Evolutionary conservation across 2,113 vertebrate species (phyloP).

Genomic region (Chaetorhynchus papuensis): DNA sequence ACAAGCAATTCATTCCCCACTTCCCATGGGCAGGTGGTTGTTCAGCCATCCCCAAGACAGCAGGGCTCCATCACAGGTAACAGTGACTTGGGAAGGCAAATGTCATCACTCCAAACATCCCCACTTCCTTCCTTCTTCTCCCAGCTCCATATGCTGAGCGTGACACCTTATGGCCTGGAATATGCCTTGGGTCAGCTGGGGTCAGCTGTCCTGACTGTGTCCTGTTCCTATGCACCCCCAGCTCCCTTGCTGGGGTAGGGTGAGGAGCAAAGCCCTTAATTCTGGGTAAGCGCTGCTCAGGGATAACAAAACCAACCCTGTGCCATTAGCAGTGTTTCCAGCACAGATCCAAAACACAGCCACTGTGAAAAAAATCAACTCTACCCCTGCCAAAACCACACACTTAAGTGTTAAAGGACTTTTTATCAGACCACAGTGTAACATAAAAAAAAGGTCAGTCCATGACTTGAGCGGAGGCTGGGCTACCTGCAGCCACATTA

Average conservation of each 20-base stretch:
- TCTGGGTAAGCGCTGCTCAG: neutral
- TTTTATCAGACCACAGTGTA: neutral
- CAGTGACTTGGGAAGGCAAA: neutral
- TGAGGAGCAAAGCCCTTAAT: neutral
- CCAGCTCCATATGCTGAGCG: neutral
- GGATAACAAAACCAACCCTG: rapidly evolving
- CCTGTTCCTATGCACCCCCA: neutral
- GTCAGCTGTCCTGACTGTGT: neutral
- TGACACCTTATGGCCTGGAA: neutral
- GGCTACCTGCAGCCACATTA: neutral
- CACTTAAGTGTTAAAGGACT: neutral
- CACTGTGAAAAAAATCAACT: neutral
- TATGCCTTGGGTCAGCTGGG: neutral
- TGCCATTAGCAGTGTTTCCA: neutral
- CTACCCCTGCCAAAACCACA: neutral
- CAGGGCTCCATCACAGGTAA: neutral
- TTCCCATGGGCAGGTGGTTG: neutral
- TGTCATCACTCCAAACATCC: neutral
- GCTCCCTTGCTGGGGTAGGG: rapidly evolving
- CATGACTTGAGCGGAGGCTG: neutral
- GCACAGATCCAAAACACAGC: neutral
- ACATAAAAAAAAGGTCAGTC: neutral
- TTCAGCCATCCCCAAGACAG: neutral
- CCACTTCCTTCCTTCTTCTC: neutral
- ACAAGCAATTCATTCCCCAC: neutral